Evolutionary conservation across 2,888 invertebrate species (phyloP).

Genomic region (Ophion slaviceki): DNA sequence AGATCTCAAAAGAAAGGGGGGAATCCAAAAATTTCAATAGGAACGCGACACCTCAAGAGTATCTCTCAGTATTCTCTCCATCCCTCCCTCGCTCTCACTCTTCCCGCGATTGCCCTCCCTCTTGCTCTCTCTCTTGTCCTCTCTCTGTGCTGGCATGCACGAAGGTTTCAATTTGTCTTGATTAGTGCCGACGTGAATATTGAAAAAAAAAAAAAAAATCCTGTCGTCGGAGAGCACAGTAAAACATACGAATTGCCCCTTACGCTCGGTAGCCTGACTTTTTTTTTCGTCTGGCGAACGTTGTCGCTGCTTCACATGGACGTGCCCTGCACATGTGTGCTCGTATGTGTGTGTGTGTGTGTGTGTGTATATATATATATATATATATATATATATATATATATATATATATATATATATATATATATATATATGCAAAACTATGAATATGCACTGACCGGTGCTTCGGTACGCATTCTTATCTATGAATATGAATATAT

Average conservation of each 20-base stretch:
- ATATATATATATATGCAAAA: constrained; percentile 39
- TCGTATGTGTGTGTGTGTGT: not conserved
- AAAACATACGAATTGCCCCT: constrained; percentile 44
- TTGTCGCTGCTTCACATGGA: constrained; percentile 32
- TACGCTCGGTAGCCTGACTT: constrained; percentile 27
- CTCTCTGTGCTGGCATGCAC: constrained; percentile 58
- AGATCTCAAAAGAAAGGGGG: constrained; percentile 42
- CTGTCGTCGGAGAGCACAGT: constrained; percentile 40
- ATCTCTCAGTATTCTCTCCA: constrained; percentile 9
- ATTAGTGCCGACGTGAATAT: constrained; percentile 80
- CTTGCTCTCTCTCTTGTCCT: constrained; percentile 13
- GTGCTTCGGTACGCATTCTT: constrained; percentile 53
- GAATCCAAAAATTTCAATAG: constrained; percentile 65
- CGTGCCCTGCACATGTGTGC: constrained; percentile 1
- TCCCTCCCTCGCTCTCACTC: constrained; percentile 9
- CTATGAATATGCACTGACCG: constrained; percentile 64
- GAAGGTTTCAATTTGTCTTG: constrained; percentile 81
- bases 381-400: not conserved
- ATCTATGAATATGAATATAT: constrained; percentile 62
- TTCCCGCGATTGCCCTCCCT: not conserved
- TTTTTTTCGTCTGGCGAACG: constrained; percentile 16
- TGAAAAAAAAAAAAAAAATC: constrained; percentile 68
- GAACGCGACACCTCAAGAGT: constrained; percentile 58
- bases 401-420: constrained; percentile 5
- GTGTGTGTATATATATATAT: not conserved